Evolutionary conservation across 2,888 invertebrate genomes (phyloP), one percentile per base, ranked within the genome.

Genomic region (Dyspetes luteomarginatus): DNA sequence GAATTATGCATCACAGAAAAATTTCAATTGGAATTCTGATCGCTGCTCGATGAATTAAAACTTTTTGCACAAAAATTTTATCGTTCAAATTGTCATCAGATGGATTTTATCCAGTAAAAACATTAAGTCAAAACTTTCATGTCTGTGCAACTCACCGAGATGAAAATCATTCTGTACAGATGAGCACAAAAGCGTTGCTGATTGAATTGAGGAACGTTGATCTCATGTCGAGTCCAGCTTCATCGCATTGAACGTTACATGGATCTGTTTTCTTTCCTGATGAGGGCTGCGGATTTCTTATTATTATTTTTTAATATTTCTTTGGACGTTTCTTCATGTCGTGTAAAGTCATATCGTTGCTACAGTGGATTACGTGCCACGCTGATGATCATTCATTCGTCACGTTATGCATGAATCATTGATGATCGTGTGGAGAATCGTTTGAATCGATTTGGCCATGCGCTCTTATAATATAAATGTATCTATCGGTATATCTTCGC

Each of bases 381-480:
- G 26, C 30, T 36, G 68, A 73, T 56, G 55, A 77, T 81, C 73
- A 69, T 77, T 73, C 58, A 69, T 77, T 77, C 55, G 77, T 30
- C 60, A 73, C 48, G 64, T 74, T 68, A 43, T 41, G 56, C 64
- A 56, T 56, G 64, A 73, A 68, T 58, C 64, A 76, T 69, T 24
- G 48, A 7, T n/a, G 56, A 73, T 81, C 77, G 73, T 52, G 77
- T 41, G 80, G 72, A 67, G 80, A 80, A 76, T 68, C 76, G 67
- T 60, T 80, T 28, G 45, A 12, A 55, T 67, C 76, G 80, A 76
- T 81, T 77, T 68, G 48, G 24, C 7, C 48, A 50, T 45, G 71
- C 50, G 50, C 28, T 17, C 15, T 60, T 30, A 28, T 56, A 28
- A 15, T 56, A 43, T 55, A 26, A 12, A 43, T 45, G 26, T n/a